phyloP scores from a whole-genome alignment of 2,888 invertebrate genomes.

The Lasioglossum vierecki region DNA sequence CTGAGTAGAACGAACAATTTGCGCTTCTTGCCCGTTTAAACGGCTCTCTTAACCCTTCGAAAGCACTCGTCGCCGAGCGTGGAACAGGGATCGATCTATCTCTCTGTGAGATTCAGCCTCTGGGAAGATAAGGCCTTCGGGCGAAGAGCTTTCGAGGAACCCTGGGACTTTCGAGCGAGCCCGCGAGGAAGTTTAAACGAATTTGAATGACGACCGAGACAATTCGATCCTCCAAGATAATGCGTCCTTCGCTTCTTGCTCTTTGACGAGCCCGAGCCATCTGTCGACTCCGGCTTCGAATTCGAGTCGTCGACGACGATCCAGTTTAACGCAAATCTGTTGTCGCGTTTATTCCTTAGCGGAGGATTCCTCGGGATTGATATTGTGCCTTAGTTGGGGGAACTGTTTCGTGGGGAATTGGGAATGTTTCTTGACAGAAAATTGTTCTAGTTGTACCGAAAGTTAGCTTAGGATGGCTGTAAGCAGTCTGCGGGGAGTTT shows the following conservation, averaged over 20 bases:
- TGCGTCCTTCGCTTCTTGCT: constrained; percentile 38
- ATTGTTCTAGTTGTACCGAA: background rate
- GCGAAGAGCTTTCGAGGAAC: constrained; percentile 30
- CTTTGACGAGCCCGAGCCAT: constrained; percentile 16
- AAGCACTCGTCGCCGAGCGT: constrained; percentile 37
- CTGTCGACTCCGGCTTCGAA: background rate
- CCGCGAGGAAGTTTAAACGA: constrained; percentile 57
- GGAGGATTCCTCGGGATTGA: background rate
- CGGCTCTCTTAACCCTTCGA: constrained; percentile 54
- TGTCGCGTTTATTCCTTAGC: background rate
- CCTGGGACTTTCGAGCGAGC: constrained; percentile 17
- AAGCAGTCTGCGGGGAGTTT: background rate
- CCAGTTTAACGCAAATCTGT: background rate
- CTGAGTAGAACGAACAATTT: constrained; percentile 54
- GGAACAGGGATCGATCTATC: constrained; percentile 53
- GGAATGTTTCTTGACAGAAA: background rate
- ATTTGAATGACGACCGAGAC: constrained; percentile 61
- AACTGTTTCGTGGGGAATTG: background rate
- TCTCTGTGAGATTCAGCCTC: background rate
- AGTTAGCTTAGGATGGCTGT: background rate
- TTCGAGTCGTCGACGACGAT: background rate
- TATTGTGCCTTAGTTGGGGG: background rate
- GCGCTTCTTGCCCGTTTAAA: constrained; percentile 50
- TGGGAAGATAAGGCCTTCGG: constrained; percentile 52
- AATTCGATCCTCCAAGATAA: constrained; percentile 47